Percentiles rank a stretch among this genome's conserved stretches.
These are phyloP conservation scores for Rhinolophus sinicus DNA, from an alignment of 2,113 vertebrate genomes.

Conservation along the genomic window DNA sequence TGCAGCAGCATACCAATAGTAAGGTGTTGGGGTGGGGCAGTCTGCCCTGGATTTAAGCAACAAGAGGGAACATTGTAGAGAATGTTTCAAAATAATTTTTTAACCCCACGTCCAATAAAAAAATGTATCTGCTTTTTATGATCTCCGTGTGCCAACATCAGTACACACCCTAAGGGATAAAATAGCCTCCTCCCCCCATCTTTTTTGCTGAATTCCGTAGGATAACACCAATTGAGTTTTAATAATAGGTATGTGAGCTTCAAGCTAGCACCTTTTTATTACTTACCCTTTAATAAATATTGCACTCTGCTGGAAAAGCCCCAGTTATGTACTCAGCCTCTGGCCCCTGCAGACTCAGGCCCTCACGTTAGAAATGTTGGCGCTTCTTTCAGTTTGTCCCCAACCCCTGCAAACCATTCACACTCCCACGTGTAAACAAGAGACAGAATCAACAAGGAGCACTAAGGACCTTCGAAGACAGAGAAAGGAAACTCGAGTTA, in stretches of 20 bases:
- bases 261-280: background rate
- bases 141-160: background rate
- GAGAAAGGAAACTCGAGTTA: background rate
- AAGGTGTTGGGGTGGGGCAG: accelerated
- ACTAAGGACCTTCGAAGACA: background rate
- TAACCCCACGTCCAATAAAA: background rate
- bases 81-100: background rate
- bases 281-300: background rate
- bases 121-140: background rate
- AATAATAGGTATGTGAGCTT: background rate
- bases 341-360: accelerated
- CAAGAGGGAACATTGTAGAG: background rate
- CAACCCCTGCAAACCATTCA: background rate
- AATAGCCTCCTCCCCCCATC: background rate
- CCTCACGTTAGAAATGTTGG: too few species aligned
- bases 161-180: background rate
- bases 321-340: background rate
- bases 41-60: background rate
- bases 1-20: background rate
- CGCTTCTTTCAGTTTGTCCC: background rate
- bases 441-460: background rate
- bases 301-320: background rate
- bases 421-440: background rate
- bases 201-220: background rate
- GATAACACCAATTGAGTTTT: background rate